Conservation (phyloP, 2,113 vertebrate genomes). For the Phocoena sinus region DNA sequence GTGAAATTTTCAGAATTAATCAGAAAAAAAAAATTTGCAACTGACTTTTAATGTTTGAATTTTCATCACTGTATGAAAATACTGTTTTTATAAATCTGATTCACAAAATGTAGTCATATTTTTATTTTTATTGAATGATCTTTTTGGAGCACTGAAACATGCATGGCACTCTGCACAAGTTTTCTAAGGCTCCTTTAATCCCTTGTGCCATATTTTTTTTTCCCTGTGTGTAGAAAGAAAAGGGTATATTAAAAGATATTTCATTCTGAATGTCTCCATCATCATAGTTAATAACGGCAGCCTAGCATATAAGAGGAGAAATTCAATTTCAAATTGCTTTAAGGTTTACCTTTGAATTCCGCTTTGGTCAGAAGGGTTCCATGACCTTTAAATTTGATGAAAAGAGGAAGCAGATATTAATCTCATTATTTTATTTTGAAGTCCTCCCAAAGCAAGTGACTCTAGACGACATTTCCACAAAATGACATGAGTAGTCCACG, state of each 20-base stretch:
- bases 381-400: conserved; percentile 47
- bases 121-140: neutral
- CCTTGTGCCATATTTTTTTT: neutral
- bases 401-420: conserved; percentile 19
- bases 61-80: neutral
- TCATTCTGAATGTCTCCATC: neutral
- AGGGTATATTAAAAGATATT: neutral
- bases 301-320: neutral
- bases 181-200: neutral
- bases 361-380: neutral
- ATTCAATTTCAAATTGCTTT: conserved; percentile 38
- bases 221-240: neutral
- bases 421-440: conserved; percentile 47
- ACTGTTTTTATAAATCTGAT: neutral
- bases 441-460: neutral
- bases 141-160: neutral
- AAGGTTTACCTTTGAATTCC: conserved; percentile 42
- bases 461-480: neutral
- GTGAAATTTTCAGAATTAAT: neutral
- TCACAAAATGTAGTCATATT: neutral
- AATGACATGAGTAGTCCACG: neutral
- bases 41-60: neutral
- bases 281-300: neutral
- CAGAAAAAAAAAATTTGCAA: neutral
- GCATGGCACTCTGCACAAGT: neutral